phyloP scores from a whole-genome alignment of 2,888 invertebrate species.

The Spodoptera exigua region DNA sequence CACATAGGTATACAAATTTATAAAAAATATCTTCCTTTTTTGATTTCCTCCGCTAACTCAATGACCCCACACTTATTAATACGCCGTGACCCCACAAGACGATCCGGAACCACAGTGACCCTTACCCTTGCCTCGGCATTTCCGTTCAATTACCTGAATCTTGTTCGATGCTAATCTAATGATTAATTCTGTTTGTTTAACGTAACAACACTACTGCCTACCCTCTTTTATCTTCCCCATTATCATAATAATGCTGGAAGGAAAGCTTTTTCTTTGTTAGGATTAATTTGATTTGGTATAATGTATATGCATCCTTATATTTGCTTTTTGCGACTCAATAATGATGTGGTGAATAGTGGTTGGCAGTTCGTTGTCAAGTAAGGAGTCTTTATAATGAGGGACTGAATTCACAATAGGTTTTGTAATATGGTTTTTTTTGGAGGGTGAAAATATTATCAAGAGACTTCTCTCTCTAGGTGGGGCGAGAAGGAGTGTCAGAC shows the following conservation, averaged over 20 bases:
- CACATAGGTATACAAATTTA: too few relatives aligned
- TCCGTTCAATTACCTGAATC: constrained; percentile 61
- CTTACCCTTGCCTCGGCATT: constrained; percentile 62
- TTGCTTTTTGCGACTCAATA: constrained; percentile 2
- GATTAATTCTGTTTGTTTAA: constrained; percentile 56
- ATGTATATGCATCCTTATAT: constrained; percentile 11
- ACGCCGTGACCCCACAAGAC: constrained; percentile 50
- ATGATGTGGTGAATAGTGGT: too few relatives aligned
- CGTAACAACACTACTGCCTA: constrained; percentile 2
- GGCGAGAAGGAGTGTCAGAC: too few relatives aligned
- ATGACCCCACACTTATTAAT: constrained; percentile 41
- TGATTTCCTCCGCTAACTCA: constrained; percentile 9
- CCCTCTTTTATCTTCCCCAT: constrained; percentile 14
- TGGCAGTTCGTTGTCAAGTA: too few relatives aligned
- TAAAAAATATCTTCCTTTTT: not conserved
- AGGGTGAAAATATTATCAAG: too few relatives aligned
- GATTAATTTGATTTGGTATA: constrained; percentile 21
- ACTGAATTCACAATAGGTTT: too few relatives aligned
- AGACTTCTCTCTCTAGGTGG: too few relatives aligned
- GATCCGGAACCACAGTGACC: constrained; percentile 58
- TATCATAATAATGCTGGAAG: constrained; percentile 16
- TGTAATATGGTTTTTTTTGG: too few relatives aligned
- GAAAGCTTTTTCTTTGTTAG: constrained; percentile 1
- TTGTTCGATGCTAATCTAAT: constrained; percentile 63
- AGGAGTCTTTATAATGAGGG: too few relatives aligned